These are phyloP conservation scores for Pogonophryne albipinna DNA, from an alignment of 2,797 vertebrate genomes.

Conservation along the genomic window DNA sequence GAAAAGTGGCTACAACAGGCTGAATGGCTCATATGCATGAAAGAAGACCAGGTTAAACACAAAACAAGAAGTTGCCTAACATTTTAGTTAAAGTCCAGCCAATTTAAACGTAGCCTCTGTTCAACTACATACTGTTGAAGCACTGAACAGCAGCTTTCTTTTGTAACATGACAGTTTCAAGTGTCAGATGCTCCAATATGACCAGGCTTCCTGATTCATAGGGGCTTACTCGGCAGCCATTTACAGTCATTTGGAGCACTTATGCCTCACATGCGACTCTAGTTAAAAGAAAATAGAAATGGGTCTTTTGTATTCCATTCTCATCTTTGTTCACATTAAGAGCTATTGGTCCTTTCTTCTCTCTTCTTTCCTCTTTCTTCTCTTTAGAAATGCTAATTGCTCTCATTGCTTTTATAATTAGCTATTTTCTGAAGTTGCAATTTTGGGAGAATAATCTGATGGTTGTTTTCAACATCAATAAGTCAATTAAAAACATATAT, in stretches of 20 bases:
- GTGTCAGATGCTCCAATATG: constrained; percentile 26
- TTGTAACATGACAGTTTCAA: constrained; percentile 24
- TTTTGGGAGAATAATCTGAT: background rate
- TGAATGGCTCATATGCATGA: constrained; percentile 40
- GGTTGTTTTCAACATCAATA: background rate
- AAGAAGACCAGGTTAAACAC: constrained; percentile 18
- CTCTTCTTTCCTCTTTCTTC: background rate
- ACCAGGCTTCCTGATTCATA: constrained; percentile 23
- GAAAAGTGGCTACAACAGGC: constrained; percentile 1
- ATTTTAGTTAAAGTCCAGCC: constrained; percentile 18
- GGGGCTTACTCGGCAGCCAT: constrained; percentile 11
- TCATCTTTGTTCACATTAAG: constrained; percentile 42
- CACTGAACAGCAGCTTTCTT: constrained; percentile 12
- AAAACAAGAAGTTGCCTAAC: constrained; percentile 15
- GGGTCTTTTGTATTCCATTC: constrained; percentile 15
- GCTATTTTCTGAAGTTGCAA: background rate
- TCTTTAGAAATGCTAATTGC: constrained; percentile 13
- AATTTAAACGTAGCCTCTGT: constrained; percentile 19
- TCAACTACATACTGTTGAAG: background rate
- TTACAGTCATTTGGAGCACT: constrained; percentile 19
- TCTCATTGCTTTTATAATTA: background rate
- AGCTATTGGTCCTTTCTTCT: constrained; percentile 35
- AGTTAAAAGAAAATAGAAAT: constrained; percentile 22
- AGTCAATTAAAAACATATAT: background rate
- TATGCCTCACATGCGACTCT: constrained; percentile 3